phyloP scores from a whole-genome alignment of 2,113 vertebrate genomes.

The Myocastor coypus region DNA sequence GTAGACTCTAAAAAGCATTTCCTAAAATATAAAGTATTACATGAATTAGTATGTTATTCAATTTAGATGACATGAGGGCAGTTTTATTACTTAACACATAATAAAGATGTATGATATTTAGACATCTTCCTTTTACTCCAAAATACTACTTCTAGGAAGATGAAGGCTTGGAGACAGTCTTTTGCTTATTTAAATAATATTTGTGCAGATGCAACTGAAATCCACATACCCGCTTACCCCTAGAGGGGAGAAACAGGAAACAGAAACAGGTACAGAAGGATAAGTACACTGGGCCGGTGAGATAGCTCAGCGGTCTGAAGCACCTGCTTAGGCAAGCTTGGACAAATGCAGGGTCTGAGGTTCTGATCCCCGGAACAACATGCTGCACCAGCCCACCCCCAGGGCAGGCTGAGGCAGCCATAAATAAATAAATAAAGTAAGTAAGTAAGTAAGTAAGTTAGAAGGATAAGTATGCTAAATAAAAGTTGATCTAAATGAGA shows the following conservation, averaged over 20 bases:
- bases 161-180: background rate
- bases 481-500: background rate
- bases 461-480: background rate
- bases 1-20: background rate
- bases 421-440: too few relatives aligned
- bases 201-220: background rate
- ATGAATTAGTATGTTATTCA: background rate
- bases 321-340: too few relatives aligned
- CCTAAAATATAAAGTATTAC: background rate
- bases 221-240: background rate
- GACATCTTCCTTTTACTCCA: background rate
- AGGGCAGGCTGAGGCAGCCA: too few relatives aligned
- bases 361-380: too few relatives aligned
- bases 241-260: background rate
- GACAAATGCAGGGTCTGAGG: too few relatives aligned
- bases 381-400: too few relatives aligned
- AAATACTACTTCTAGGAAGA: background rate
- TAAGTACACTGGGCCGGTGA: constrained; percentile 41
- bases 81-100: background rate
- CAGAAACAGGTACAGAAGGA: background rate
- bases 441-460: too few relatives aligned
- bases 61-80: background rate
- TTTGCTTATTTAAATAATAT: constrained; percentile 11
- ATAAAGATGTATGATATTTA: background rate
- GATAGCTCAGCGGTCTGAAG: too few relatives aligned